Evolutionary conservation across 2,888 invertebrate species (phyloP), one percentile per base, ranked within the genome.

Genomic region (Noctuana brunneofusca): DNA sequence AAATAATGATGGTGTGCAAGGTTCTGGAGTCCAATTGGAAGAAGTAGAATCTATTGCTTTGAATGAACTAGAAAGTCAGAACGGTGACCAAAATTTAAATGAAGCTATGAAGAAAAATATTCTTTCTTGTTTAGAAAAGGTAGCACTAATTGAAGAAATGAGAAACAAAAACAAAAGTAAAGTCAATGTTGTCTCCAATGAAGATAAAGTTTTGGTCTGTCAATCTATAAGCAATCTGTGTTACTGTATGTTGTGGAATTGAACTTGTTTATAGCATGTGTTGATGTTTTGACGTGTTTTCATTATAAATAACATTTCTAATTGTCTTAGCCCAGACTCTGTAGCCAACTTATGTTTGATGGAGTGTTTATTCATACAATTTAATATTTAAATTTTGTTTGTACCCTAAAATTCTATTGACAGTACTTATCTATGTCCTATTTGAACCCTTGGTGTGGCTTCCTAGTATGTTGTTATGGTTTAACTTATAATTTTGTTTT

Each of bases 51-150:
- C 76, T 14, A 69, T 71, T 65, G 70, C 74, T 49, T 70, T 62
- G 49, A 64, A 59, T 63, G 71, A 78, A 49, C 50, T 69, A 32
- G 79, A 79, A 58, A 66, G 65, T 24, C 76, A 69, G 32, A 80
- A 83, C 65, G 82, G 83, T 64, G 86, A 87, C 66, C 75, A 81
- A 63, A 74, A 82, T 50, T 74, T 88, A 38, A 90, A 90, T 72
- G 81, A 85, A 58, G 74, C 85, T 48, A 72, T 91, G 67, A 77
- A 81, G 69, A 85, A 85, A 71, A 91, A 91, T 71, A 91, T 91
- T 67, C 71, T 85, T 35, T 89, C 89, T 20, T 91, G 91, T 68
- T 84, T 86, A 58, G 89, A 91, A 69, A 91, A 91, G 77, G 88
- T 87, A 58, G 84, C 90, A 48, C 71, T 82, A 35, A 89, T 91